A percentile compares a stretch with the other conserved stretches of the same genome.
phyloP scores from a whole-genome alignment of 2,797 vertebrate genomes.

The Phaenicophaeus curvirostris region DNA sequence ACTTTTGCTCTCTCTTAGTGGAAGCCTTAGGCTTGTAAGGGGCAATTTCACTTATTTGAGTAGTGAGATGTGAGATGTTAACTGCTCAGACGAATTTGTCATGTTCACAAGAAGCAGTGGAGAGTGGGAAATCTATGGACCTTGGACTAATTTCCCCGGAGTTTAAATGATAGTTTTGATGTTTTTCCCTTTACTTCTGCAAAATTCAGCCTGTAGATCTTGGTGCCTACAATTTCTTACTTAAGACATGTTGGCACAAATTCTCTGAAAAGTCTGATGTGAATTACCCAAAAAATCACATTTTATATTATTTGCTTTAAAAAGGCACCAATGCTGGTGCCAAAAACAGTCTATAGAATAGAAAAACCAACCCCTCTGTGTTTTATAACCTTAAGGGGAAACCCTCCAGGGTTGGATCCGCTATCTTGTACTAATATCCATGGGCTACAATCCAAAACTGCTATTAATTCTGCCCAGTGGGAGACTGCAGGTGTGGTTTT shows the following conservation, averaged over 20 bases:
- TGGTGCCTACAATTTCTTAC: neutral
- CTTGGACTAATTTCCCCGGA: conserved; percentile 25
- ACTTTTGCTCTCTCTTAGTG: neutral
- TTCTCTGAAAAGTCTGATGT: neutral
- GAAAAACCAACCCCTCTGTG: neutral
- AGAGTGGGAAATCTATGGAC: neutral
- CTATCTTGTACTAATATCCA: neutral
- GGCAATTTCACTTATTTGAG: neutral
- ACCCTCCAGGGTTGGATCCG: neutral
- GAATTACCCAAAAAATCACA: neutral
- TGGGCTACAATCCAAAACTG: neutral
- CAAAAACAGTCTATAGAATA: neutral
- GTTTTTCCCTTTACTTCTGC: neutral
- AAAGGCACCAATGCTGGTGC: neutral
- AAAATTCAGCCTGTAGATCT: neutral
- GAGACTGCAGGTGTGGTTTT: neutral
- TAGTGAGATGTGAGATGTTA: neutral
- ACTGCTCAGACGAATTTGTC: neutral
- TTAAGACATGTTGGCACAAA: neutral
- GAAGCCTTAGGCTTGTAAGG: neutral
- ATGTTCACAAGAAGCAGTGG: neutral
- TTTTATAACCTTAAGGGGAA: neutral
- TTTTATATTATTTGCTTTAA: neutral
- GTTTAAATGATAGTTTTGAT: neutral
- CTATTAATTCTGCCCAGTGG: neutral